phyloP scores from a whole-genome alignment of 2,113 vertebrate species.

The Polyodon spathula region DNA sequence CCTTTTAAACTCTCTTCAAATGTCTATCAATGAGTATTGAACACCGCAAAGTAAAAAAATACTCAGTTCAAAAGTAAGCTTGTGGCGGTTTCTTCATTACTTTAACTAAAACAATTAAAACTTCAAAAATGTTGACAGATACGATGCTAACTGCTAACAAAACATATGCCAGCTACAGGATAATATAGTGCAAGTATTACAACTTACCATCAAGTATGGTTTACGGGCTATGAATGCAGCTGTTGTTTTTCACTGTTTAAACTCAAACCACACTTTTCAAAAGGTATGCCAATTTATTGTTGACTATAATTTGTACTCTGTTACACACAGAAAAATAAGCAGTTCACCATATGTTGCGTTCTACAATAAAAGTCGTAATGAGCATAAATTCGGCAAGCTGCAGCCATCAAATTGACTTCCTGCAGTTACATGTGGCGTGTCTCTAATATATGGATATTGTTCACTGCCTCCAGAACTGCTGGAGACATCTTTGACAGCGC shows the following conservation, averaged over 20 bases:
- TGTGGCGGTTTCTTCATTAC: background rate
- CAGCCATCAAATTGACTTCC: constrained; percentile 46
- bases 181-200: background rate
- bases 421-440: constrained; percentile 27
- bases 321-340: constrained; percentile 37
- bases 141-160: background rate
- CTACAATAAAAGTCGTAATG: constrained; percentile 43
- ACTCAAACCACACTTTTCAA: constrained; percentile 30
- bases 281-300: constrained; percentile 34
- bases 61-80: too few relatives aligned
- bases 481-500: constrained; percentile 32
- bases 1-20: too few relatives aligned
- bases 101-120: background rate
- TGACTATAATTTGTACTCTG: constrained; percentile 34
- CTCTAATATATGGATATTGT: constrained; percentile 40
- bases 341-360: constrained; percentile 42
- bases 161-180: constrained; percentile 1
- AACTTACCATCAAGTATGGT: constrained; percentile 1
- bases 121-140: background rate
- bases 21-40: too few relatives aligned
- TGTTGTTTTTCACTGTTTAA: constrained; percentile 33
- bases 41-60: too few relatives aligned
- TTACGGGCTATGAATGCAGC: constrained; percentile 20
- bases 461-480: constrained; percentile 30
- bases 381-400: constrained; percentile 33